Base-by-base conservation (phyloP, 2,113 vertebrate species). In the Fukomys damarensis region DNA sequence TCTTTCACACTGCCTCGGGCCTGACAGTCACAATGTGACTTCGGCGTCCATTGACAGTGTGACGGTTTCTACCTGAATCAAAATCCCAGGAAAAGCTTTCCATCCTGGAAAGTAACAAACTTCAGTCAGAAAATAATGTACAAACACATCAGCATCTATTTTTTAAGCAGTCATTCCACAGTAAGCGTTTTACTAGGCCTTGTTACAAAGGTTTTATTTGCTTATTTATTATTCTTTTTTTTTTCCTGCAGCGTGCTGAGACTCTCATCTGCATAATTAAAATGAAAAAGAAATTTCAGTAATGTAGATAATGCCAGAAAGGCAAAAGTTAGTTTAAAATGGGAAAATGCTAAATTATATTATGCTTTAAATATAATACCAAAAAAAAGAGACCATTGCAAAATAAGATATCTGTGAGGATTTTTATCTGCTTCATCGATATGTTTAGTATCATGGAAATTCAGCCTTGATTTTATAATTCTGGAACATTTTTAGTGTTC, bases 401-500 rank as follows among this genome's bases (percentile, higher is more conserved):
- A 70, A 84, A 65, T 19, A 81, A 86, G 66, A 68, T 43, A 91
- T n/a, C 52, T 68, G 72, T 85, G 68, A 11, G 22, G 4, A 85
- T 80, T 89, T 85, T 91, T 86, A 79, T 93, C 79, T 74, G 6
- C 89, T 92, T 91, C 46, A 88, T 81, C 77, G 28, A 91, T 91
- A 95, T 66, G 66, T 79, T 97, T 93, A 85, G 76, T 89, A 54
- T 49, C 24, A 81, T 85, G 32, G 61, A 92, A 97, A 92, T 96
- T 49, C 52, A 86, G n/a, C 88, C 59, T 85, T 82, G 77, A 92
- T 92, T 93, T 96, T 85, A 54, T 76, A 82, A 97, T 98, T 97
- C 96, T 96, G 87, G 96, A 97, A 97, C 84, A 96, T 96, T 98
- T 94, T 97, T 93, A 92, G 84, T 95, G 79, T 91, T 95, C 97